These are phyloP conservation scores for Carabus problematicus DNA, from an alignment of 2,888 invertebrate genomes.

Conservation along the genomic window DNA sequence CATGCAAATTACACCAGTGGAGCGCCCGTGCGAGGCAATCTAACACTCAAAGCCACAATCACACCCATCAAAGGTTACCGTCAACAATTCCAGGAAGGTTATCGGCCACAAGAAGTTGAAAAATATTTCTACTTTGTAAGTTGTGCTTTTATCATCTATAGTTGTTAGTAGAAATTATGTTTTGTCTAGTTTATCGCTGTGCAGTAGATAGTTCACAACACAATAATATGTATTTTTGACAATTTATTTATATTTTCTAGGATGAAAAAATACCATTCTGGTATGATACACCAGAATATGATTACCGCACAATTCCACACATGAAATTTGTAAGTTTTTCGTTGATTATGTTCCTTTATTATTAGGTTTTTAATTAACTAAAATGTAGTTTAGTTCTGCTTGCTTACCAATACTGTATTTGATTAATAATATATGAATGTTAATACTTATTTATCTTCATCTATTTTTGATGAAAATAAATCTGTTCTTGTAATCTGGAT, in stretches of 20 bases:
- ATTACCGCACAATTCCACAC: conserved; percentile 52
- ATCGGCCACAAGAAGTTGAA: conserved; percentile 56
- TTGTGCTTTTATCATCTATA: conserved; percentile 46
- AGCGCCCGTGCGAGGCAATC: conserved; percentile 86
- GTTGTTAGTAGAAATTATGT: conserved; percentile 6
- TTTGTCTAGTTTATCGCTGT: conserved; percentile 30
- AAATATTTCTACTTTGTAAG: conserved; percentile 78
- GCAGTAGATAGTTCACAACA: background rate
- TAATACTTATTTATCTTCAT: conserved; percentile 29
- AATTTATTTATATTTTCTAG: conserved; percentile 59
- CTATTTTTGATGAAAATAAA: no score
- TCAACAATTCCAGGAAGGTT: conserved; percentile 10
- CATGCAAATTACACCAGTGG: conserved; percentile 97
- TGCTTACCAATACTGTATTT: background rate
- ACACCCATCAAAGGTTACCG: conserved; percentile 63
- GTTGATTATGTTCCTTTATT: conserved; percentile 3
- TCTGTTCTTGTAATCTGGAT: no score
- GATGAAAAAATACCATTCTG: conserved; percentile 84
- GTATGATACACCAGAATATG: conserved; percentile 71
- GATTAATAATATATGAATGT: background rate
- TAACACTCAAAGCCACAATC: conserved; percentile 82
- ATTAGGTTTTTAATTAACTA: no score
- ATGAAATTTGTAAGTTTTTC: conserved; percentile 52
- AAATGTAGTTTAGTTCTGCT: background rate
- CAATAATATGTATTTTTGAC: conserved; percentile 25